Evolutionary conservation across 2,888 invertebrate species (phyloP).

Genomic region (Morpho achilles): DNA sequence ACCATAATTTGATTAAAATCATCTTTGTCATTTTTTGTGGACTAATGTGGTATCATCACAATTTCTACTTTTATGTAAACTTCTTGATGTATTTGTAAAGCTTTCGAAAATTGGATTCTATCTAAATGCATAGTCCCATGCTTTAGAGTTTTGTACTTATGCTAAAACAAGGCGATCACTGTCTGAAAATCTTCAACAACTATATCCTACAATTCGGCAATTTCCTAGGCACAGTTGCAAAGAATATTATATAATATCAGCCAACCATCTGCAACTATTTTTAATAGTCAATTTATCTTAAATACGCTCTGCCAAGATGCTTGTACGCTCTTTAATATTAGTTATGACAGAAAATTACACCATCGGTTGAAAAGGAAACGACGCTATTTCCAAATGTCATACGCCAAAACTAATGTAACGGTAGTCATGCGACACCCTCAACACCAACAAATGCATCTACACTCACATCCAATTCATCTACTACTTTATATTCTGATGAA

Average conservation of each 20-base stretch:
- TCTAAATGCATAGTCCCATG: too few species aligned
- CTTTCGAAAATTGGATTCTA: too few species aligned
- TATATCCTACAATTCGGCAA: too few species aligned
- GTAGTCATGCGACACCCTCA: slow-evolving; percentile 50
- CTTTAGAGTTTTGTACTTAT: too few species aligned
- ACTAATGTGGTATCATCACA: too few species aligned
- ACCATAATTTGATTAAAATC: too few species aligned
- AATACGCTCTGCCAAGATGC: slow-evolving; percentile 17
- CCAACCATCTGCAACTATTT: slow-evolving; percentile 14
- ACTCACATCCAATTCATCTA: neutral
- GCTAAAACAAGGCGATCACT: too few species aligned
- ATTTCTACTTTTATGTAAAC: too few species aligned
- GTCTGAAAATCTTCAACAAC: too few species aligned
- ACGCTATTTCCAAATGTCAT: slow-evolving; percentile 51
- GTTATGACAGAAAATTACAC: slow-evolving; percentile 39
- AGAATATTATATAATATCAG: neutral
- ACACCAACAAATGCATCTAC: slow-evolving; percentile 26
- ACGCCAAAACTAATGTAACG: slow-evolving; percentile 48
- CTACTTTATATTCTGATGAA: slow-evolving; percentile 10
- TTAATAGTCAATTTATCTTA: slow-evolving; percentile 16
- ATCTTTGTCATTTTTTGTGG: too few species aligned
- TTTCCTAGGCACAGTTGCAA: too few species aligned
- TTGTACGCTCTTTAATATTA: slow-evolving; percentile 26
- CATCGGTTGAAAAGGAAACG: slow-evolving; percentile 46
- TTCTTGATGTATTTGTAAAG: too few species aligned